Conservation (phyloP, 1,140 invertebrate genomes). For the Cecropterus lyciades region DNA sequence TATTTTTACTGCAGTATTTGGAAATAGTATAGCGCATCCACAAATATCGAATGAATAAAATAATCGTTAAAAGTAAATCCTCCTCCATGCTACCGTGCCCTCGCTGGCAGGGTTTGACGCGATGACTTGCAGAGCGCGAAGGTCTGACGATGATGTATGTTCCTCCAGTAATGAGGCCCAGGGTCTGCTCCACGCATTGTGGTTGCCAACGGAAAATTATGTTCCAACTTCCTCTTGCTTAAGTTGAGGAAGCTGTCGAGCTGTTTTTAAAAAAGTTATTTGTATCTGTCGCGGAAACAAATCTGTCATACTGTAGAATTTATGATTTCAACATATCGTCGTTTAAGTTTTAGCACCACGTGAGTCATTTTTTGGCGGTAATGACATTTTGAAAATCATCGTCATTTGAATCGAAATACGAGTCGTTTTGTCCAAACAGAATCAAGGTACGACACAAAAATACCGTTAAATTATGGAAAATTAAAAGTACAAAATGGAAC, state of each 20-base stretch:
- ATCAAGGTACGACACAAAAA: too few relatives aligned
- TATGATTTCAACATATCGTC: too few relatives aligned
- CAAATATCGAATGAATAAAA: not conserved
- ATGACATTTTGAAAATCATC: too few relatives aligned
- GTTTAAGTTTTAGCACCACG: too few relatives aligned
- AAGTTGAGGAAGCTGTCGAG: not conserved
- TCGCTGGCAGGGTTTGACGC: constrained; percentile 37
- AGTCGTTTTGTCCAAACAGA: too few relatives aligned
- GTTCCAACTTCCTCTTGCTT: constrained; percentile 23
- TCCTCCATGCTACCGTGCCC: constrained; percentile 27
- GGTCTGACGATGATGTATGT: constrained; percentile 53
- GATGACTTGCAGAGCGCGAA: constrained; percentile 46
- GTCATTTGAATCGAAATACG: too few relatives aligned
- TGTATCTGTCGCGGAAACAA: not conserved
- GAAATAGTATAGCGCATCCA: too few relatives aligned
- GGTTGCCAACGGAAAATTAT: constrained; percentile 33
- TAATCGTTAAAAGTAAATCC: not conserved
- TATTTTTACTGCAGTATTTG: too few relatives aligned
- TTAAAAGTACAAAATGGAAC: too few relatives aligned
- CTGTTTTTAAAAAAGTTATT: not conserved
- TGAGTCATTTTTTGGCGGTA: too few relatives aligned
- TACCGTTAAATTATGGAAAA: too few relatives aligned
- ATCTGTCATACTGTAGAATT: too few relatives aligned
- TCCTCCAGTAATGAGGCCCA: constrained; percentile 44
- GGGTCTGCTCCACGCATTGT: constrained; percentile 38